These are phyloP conservation scores for Malachius bipustulatus DNA, from an alignment of 2,888 invertebrate species.

Conservation along the genomic window DNA sequence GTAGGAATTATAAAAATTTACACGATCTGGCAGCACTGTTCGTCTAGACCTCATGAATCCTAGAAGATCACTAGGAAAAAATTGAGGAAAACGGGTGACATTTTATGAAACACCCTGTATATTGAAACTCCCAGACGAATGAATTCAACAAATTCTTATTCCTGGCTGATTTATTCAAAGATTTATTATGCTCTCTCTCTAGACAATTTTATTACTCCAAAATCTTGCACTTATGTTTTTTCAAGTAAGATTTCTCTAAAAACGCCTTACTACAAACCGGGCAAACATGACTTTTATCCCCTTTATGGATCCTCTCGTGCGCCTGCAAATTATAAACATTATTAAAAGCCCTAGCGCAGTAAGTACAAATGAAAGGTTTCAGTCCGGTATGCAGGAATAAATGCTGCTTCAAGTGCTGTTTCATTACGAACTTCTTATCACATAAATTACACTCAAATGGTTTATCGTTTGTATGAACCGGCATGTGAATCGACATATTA, in stretches of 20 bases:
- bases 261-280: neutral
- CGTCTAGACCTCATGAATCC: too few species aligned
- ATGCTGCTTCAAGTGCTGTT: slow-evolving; percentile 25
- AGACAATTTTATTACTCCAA: too few species aligned
- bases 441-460: slow-evolving; percentile 26
- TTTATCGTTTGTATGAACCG: slow-evolving; percentile 24
- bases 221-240: too few species aligned
- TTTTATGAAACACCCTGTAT: too few species aligned
- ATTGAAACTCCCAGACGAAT: too few species aligned
- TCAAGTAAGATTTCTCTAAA: neutral
- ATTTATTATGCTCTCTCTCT: too few species aligned
- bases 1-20: too few species aligned
- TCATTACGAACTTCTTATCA: slow-evolving; percentile 24
- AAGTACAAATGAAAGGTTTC: neutral
- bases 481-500: slow-evolving; percentile 28
- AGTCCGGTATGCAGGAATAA: slow-evolving; percentile 23
- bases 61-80: too few species aligned
- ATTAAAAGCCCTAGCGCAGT: neutral
- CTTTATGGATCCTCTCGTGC: slow-evolving; percentile 2
- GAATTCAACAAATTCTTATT: too few species aligned
- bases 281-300: neutral
- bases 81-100: too few species aligned
- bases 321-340: slow-evolving; percentile 1
- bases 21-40: too few species aligned
- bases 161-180: too few species aligned